A percentile compares a stretch with the other conserved stretches of the same genome.
Evolutionary conservation across 2,888 invertebrate species (phyloP).

Genomic region (Hanleya hanleyi): DNA sequence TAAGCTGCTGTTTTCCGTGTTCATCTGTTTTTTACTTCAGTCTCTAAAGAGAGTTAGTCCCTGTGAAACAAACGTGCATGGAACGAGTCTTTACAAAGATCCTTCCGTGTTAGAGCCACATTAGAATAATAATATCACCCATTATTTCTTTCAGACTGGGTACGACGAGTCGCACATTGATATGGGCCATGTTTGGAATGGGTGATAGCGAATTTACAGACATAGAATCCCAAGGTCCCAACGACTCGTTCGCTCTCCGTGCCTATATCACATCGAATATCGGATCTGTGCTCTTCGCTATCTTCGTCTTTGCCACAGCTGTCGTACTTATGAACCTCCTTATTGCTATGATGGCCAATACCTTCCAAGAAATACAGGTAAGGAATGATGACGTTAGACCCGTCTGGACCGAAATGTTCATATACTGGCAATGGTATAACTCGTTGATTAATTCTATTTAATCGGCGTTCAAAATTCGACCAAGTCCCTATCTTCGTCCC

Average conservation of each 20-base stretch:
- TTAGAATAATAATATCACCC: neutral
- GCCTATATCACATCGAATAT: slow-evolving; percentile 35
- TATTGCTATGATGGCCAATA: slow-evolving; percentile 68
- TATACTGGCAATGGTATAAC: too few species aligned
- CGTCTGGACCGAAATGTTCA: too few species aligned
- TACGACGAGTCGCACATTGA: slow-evolving; percentile 41
- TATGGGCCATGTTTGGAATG: slow-evolving; percentile 53
- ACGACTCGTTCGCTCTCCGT: slow-evolving; percentile 40
- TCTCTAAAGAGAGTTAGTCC: too few species aligned
- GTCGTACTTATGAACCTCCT: slow-evolving; percentile 65
- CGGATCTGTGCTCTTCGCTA: slow-evolving; percentile 45
- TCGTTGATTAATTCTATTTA: too few species aligned
- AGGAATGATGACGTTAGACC: too few species aligned
- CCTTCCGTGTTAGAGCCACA: neutral
- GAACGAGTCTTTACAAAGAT: too few species aligned
- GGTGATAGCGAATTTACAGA: slow-evolving; percentile 39
- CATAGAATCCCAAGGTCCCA: slow-evolving; percentile 19
- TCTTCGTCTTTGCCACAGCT: slow-evolving; percentile 58
- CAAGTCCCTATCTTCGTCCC: too few species aligned
- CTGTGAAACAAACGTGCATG: too few species aligned
- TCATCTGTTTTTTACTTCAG: too few species aligned
- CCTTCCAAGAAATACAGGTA: slow-evolving; percentile 66
- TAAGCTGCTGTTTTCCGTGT: too few species aligned
- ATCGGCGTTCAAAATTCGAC: too few species aligned
- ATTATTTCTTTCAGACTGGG: slow-evolving; percentile 35